Conservation (phyloP, 1,140 invertebrate species). For the Rhagoletis pomonella region DNA sequence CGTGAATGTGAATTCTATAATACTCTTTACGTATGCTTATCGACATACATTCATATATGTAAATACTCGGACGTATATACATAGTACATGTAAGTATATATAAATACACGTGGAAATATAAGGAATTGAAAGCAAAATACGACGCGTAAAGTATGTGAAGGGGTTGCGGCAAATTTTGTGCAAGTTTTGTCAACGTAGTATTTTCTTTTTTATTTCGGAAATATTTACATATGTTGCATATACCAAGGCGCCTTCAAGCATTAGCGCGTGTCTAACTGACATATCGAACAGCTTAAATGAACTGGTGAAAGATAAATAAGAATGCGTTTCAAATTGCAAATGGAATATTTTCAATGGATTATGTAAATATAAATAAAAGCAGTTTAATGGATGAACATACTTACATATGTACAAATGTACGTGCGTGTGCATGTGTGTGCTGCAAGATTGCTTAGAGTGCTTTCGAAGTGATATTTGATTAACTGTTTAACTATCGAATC, state of each 20-base stretch:
- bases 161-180: background rate
- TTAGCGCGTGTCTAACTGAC: background rate
- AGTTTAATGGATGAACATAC: no score
- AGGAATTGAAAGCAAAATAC: background rate
- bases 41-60: background rate
- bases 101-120: background rate
- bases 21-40: background rate
- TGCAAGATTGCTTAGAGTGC: background rate
- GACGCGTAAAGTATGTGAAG: background rate
- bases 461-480: background rate
- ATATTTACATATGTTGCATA: constrained; percentile 2
- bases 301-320: constrained; percentile 10
- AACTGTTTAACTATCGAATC: background rate
- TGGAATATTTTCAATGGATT: background rate
- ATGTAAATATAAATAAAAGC: constrained; percentile 8
- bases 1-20: background rate
- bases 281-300: constrained; percentile 4
- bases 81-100: no score
- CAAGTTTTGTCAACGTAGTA: background rate
- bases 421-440: background rate
- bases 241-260: constrained; percentile 2
- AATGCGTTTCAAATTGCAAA: constrained; percentile 9
- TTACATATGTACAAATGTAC: background rate
- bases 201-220: background rate
- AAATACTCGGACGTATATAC: no score